Percentiles rank a stretch among this genome's conserved stretches.
Conservation (phyloP, 1,140 invertebrate genomes). For the Drosophila grimshawi region DNA sequence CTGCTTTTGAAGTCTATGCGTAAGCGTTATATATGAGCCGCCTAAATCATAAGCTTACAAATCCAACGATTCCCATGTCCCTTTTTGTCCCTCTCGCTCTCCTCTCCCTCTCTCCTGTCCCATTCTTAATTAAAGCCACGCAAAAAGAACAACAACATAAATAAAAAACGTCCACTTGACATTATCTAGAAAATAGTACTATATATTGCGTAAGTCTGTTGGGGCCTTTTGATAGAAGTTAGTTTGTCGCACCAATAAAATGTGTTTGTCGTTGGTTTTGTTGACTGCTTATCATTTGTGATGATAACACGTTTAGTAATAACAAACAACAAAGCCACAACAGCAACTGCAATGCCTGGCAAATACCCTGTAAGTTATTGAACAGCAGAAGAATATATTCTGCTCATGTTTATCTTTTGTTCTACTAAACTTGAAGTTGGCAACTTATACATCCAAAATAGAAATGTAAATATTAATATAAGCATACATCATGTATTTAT, state of each 20-base stretch:
- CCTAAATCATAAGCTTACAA: conserved; percentile 48
- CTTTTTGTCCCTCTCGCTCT: conserved; percentile 39
- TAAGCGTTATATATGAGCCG: conserved; percentile 48
- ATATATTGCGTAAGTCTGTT: conserved; percentile 20
- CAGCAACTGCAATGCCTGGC: background rate
- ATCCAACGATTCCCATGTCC: background rate
- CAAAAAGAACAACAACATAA: background rate
- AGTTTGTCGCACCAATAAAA: conserved; percentile 17
- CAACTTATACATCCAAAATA: too few relatives aligned
- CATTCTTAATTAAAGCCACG: background rate
- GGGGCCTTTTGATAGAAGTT: conserved; percentile 14
- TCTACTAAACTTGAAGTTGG: too few relatives aligned
- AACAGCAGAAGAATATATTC: background rate
- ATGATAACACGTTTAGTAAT: conserved; percentile 40
- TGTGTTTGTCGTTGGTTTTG: conserved; percentile 19
- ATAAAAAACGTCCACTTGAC: conserved; percentile 11
- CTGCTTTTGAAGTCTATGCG: conserved; percentile 21
- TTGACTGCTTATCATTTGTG: conserved; percentile 21
- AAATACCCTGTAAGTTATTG: conserved; percentile 11
- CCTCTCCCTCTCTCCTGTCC: background rate
- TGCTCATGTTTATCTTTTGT: too few relatives aligned
- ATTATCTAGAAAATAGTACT: conserved; percentile 13
- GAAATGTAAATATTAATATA: too few relatives aligned
- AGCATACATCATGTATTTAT: too few relatives aligned
- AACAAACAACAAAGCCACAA: conserved; percentile 19